Percentiles rank a stretch among this genome's conserved stretches.
phyloP scores from a whole-genome alignment of 2,797 vertebrate genomes.

The Notolepis coatsorum region DNA sequence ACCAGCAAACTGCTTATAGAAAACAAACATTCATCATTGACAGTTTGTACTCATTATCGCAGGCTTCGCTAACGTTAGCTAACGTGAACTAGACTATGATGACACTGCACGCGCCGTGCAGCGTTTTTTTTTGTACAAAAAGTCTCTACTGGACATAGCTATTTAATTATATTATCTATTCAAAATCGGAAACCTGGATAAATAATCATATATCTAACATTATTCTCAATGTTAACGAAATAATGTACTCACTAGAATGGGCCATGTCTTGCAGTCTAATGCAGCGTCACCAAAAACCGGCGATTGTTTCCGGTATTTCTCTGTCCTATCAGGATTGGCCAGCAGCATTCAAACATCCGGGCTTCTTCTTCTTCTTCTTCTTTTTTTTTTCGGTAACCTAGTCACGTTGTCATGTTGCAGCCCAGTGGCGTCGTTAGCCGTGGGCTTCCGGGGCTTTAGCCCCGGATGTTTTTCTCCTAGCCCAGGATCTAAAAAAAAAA shows the following conservation, averaged over 20 bases:
- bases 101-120: conserved; percentile 1
- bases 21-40: conserved; percentile 46
- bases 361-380: no score
- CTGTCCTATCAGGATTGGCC: conserved; percentile 26
- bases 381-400: no score
- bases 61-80: conserved; percentile 25
- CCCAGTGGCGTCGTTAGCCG: no score
- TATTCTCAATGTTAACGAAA: neutral
- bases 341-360: conserved; percentile 37
- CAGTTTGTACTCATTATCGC: conserved; percentile 15
- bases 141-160: rapidly evolving
- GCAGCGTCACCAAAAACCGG: conserved; percentile 81
- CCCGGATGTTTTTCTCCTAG: no score
- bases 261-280: conserved; percentile 81
- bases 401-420: no score
- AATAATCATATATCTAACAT: rapidly evolving
- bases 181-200: neutral
- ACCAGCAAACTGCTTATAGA: neutral
- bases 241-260: conserved; percentile 72
- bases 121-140: neutral
- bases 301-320: conserved; percentile 72
- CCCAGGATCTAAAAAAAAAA: no score
- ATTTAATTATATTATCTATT: neutral
- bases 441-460: no score
- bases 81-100: conserved; percentile 34